phyloP scores from a whole-genome alignment of 2,888 invertebrate genomes.

The Phytoseiulus persimilis region DNA sequence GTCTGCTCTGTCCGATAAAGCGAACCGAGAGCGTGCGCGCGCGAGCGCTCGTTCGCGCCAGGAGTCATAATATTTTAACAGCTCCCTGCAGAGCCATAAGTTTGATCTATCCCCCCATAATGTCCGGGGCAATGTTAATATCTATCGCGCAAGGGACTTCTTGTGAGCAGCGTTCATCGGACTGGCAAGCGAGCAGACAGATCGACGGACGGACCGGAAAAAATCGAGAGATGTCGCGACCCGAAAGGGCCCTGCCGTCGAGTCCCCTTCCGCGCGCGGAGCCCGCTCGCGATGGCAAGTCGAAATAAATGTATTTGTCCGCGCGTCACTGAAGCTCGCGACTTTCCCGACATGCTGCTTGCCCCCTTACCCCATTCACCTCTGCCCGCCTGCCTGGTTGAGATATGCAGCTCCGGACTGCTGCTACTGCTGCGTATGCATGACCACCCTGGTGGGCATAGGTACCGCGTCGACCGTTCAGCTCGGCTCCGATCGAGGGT shows the following conservation, averaged over 20 bases:
- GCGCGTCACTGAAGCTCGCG: conserved; percentile 17
- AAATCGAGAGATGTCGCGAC: neutral
- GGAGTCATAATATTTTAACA: conserved; percentile 37
- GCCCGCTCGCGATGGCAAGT: neutral
- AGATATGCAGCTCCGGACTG: neutral
- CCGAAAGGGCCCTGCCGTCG: neutral
- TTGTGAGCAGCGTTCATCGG: neutral
- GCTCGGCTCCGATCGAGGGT: neutral
- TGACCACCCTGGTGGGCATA: neutral
- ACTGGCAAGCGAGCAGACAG: neutral
- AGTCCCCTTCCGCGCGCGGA: neutral
- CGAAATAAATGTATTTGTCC: conserved; percentile 38
- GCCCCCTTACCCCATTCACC: neutral
- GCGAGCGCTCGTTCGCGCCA: neutral
- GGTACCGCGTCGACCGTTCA: neutral
- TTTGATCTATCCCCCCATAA: conserved; percentile 38
- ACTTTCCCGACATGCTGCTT: neutral
- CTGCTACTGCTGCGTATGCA: neutral
- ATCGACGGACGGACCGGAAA: neutral
- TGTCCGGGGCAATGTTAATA: conserved; percentile 37
- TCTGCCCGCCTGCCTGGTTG: neutral
- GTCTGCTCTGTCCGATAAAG: conserved; percentile 29
- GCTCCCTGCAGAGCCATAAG: conserved; percentile 35
- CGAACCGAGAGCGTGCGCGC: conserved; percentile 1
- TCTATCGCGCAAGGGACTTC: conserved; percentile 7